Base-by-base conservation (phyloP, 1,140 invertebrate species). In the Cherax destructor region DNA sequence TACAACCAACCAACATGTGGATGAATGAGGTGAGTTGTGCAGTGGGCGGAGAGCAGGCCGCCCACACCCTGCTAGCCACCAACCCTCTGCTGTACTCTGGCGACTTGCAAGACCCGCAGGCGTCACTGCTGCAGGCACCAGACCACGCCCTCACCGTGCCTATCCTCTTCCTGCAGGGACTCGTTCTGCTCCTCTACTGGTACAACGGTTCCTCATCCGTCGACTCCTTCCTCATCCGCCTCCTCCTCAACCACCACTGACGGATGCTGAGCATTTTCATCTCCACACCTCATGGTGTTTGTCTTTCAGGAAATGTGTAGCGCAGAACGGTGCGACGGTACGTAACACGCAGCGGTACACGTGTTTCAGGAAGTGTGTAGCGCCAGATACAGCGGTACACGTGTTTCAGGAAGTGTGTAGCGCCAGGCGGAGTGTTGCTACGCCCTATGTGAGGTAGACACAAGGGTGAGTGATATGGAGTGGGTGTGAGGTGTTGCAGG, bases 121-220 rank as follows among this genome's bases (percentile, higher is more conserved):
- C 69, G 10, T 30, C 88, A 30, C 88, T 83, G 24, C 30, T 78
- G 50, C 30, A 61, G 52, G n/a, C 49, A n/a, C 88, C 88, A n/a
- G 69, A 74, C 81, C 74, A 80, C 50, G 72, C 21, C 52, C n/a
- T 86, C 21, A 81, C 91, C 41, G 85, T 92, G 65, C 85, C 85
- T 49, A 79, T 92, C 56, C 61, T 87, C 7, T 72, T 92, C 77
- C 84, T 92, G 7, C 91, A 92, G 85, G 69, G n/a, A 6, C 84
- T 88, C 7, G 91, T 92, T 10, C 85, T 92, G 11, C 80, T 92
- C 52, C 85, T 92, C 41, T 86, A 77, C 69, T 92, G 91, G 91
- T 92, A 83, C 91, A 81, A 72, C 59, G 91, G 91, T 16, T 78
- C 21, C 69, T 13, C 50, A 47, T 87, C 91, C 72, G 91, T 92